Conservation (phyloP, 2,113 vertebrate species). For the Balaeniceps rex region DNA sequence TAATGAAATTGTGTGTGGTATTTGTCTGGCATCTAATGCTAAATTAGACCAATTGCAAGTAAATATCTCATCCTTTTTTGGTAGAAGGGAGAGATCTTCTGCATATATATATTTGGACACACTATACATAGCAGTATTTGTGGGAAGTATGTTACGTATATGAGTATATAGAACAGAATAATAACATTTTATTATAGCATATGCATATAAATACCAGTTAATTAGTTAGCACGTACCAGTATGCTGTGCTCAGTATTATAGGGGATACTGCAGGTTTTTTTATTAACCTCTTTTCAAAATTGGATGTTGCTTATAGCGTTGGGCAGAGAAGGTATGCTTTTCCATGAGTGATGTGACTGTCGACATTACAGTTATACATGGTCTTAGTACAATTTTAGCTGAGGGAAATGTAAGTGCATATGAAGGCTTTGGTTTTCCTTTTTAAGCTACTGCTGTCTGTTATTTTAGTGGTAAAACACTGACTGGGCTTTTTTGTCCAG, state of each 20-base stretch:
- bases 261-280: not conserved
- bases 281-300: not conserved
- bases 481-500: not conserved
- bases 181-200: not conserved
- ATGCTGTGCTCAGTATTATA: not conserved
- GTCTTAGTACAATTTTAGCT: not conserved
- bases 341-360: not conserved
- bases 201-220: not conserved
- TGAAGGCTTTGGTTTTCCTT: not conserved
- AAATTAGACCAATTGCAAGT: not conserved
- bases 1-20: not conserved
- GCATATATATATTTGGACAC: not conserved
- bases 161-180: not conserved
- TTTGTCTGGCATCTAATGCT: not conserved
- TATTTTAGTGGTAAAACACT: not conserved
- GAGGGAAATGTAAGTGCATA: not conserved
- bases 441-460: not conserved
- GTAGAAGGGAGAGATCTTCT: not conserved
- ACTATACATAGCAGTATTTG: not conserved
- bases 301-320: not conserved
- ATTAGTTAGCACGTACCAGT: not conserved
- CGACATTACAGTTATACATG: not conserved
- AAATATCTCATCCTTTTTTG: not conserved
- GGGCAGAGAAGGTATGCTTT: not conserved
- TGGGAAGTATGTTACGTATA: not conserved